Conservation (phyloP, 2,797 vertebrate genomes). For the Cuculus canorus region DNA sequence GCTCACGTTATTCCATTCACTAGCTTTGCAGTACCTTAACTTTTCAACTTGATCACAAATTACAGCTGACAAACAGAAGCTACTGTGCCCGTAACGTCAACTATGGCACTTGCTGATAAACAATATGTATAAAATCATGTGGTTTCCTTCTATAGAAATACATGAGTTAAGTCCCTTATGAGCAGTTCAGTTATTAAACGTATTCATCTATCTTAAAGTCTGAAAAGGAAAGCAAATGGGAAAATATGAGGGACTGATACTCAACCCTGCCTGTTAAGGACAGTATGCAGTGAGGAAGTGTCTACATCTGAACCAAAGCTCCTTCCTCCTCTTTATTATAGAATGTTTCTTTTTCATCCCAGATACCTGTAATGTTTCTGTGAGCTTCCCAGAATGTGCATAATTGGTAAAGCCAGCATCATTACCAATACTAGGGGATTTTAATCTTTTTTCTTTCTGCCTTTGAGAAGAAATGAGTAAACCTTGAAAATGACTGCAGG, state of each 20-base stretch:
- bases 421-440: not conserved
- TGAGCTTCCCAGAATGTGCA: not conserved
- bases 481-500: not conserved
- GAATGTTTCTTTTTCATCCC: not conserved
- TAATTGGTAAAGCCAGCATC: not conserved
- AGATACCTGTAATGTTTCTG: not conserved
- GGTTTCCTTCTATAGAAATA: not conserved
- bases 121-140: not conserved
- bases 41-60: not conserved
- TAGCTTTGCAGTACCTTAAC: not conserved
- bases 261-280: not conserved
- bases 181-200: not conserved
- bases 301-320: not conserved
- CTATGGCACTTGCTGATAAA: not conserved
- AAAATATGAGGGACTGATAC: not conserved
- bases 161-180: not conserved
- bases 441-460: fast-evolving
- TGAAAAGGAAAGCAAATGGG: not conserved
- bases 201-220: not conserved
- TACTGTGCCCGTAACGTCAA: not conserved
- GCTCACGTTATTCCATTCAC: not conserved
- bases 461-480: not conserved
- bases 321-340: not conserved
- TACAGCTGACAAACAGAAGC: not conserved
- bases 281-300: not conserved